Evolutionary conservation across 1,140 invertebrate species (phyloP), one percentile per base, ranked within the genome.

Genomic region (Octopus sinensis): DNA sequence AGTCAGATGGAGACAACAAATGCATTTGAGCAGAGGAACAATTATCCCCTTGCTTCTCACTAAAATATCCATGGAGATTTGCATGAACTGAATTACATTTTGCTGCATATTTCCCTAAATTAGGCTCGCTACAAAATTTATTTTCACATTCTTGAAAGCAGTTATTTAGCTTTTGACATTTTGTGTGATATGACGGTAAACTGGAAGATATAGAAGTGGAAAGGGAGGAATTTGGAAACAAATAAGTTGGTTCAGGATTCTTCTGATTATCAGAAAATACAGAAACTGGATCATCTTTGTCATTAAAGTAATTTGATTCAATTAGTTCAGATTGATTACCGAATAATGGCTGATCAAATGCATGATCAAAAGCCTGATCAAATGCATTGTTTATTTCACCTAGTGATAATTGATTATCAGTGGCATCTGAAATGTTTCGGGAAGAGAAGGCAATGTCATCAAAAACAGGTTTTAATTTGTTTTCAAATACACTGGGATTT

Each of bases 401-500:
- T 43, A 43, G 30, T 43, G 30, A 43, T 43, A 43, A 43, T 3
- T 43, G 13, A 73, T n/a, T 73, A 13, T 73, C 68, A 73, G 17
- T 73, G 68, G 17, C 30, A n/a, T 73, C 68, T 17, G 68, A 13
- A 73, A 73, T 73, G 30, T 73, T 23, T 73, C 30, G 17, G 68
- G 68, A 73, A 13, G 68, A 73, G 17, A 23, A 73, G 6, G 30
- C 68, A 73, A 73, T 6, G 30, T 73, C 68, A 73, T 73, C 68
- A 73, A 73, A 73, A 73, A 73, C 17, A 6, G 68, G 68, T 73
- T 73, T 73, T 23, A 73, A 13, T 17, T 73, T 73, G 68, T 73
- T 73, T 4, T 73, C 68, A 17, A 73, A 73, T 73, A 73, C 17
- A 73, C 30, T 73, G 9, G 68, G 68, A 73, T 13, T 73, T 73